Evolutionary conservation across 2,113 vertebrate species (phyloP).

Genomic region (Hypanus sabinus): DNA sequence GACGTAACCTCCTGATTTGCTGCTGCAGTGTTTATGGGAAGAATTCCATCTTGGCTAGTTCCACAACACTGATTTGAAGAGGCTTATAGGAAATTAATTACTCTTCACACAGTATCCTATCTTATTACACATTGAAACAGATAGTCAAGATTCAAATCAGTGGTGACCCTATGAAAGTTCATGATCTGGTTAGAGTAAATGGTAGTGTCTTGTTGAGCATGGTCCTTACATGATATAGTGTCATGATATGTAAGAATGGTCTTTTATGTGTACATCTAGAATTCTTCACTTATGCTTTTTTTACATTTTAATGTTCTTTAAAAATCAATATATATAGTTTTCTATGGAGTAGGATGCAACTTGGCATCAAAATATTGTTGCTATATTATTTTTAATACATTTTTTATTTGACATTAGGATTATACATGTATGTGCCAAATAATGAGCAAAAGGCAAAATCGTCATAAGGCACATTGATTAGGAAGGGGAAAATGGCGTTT

Average conservation of each 20-base stretch:
- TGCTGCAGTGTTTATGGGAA: too few species aligned
- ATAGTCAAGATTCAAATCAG: too few species aligned
- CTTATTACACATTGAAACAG: too few species aligned
- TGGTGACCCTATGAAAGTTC: too few species aligned
- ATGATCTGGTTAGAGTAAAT: too few species aligned
- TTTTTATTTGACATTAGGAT: too few species aligned
- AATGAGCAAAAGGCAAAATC: background rate
- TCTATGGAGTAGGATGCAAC: background rate
- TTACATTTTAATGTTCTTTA: background rate
- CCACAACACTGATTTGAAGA: too few species aligned
- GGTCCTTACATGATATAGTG: background rate
- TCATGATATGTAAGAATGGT: background rate
- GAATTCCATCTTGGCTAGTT: too few species aligned
- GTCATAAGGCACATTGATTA: background rate
- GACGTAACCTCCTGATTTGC: too few species aligned
- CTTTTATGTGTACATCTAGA: background rate
- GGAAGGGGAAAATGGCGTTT: background rate
- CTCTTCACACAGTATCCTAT: too few species aligned
- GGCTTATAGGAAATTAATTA: too few species aligned
- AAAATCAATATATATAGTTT: background rate
- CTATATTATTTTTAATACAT: background rate
- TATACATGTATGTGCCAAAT: background rate
- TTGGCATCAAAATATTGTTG: background rate
- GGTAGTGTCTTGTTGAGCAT: too few species aligned
- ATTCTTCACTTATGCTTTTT: background rate